Base-by-base conservation (phyloP, 2,113 vertebrate genomes). In the Gorsachius goisagi region DNA sequence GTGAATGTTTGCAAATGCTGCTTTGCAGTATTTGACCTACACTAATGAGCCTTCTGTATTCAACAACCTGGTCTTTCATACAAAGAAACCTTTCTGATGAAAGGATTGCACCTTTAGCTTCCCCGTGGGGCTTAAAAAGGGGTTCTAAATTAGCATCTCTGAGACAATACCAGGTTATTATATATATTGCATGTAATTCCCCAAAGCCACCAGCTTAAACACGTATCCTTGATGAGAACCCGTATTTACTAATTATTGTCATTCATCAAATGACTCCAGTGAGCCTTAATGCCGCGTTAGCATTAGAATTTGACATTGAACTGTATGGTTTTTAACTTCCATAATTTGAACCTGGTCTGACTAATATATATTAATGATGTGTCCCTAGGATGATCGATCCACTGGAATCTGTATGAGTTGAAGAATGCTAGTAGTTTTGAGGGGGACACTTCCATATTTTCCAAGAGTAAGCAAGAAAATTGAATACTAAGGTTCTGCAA, bases 241-340 rank as follows among this genome's bases (percentile, higher is more conserved):
- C 63, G 3, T 88, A 76, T 85, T 96, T 90, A 77, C 78, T 96
- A 94, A 88, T 97, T 95, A 85, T 69, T 71, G 15, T 47, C 75
- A 90, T 95, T 83, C 71, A 95, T 95, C 95, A 96, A 66, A 66
- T 52, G 55, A 91, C 24, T 47, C 41, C 55, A 39, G 55, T 30
- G 55, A 97, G 75, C 63, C 47, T 89, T 73, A 95, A 67, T 33
- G n/a, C 53, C 79, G n/a, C 2, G 20, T 73, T 96, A 79, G 71
- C 22, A 12, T 79, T 79, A 88, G 58, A 90, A 88, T 91, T 35
- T 90, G 72, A 74, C 90, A 91, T 69, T 88, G 78, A 93, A 55
- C 95, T 91, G 32, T 33, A 59, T 24, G 56, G 2, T 72, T 85
- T 90, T 85, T 85, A 93, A 62, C 59, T 93, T 89, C 9, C 33